Evolutionary conservation across 2,888 invertebrate species (phyloP).

Genomic region (Tipula vernalis): DNA sequence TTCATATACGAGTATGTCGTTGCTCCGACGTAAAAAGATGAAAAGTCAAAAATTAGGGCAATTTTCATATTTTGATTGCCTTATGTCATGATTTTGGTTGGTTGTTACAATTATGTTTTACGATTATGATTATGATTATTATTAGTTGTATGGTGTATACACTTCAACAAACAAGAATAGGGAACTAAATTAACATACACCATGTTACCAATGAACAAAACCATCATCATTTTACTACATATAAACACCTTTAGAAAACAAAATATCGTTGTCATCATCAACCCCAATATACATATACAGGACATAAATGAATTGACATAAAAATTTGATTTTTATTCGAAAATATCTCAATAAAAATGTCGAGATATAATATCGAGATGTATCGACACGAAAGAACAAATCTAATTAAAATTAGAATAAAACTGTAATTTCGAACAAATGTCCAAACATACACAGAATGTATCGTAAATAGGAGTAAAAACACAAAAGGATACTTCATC

Average conservation of each 20-base stretch:
- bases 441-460: not conserved
- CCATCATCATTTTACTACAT: not conserved
- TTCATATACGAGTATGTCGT: too few species aligned
- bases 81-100: not conserved
- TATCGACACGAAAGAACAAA: not conserved
- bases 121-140: not conserved
- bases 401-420: not conserved
- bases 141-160: not conserved
- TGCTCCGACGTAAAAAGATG: not conserved
- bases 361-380: not conserved
- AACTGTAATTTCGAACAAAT: not conserved
- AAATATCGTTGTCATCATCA: not conserved
- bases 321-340: not conserved
- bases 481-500: not conserved
- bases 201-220: not conserved
- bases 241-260: not conserved
- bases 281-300: not conserved
- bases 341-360: not conserved
- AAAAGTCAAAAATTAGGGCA: not conserved
- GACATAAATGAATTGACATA: not conserved
- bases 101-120: not conserved
- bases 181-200: not conserved
- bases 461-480: not conserved
- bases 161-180: not conserved
- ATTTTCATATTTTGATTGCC: not conserved